A percentile compares a stretch with the other conserved stretches of the same genome.
phyloP scores from a whole-genome alignment of 1,140 invertebrate species.

The Ylistrum balloti region DNA sequence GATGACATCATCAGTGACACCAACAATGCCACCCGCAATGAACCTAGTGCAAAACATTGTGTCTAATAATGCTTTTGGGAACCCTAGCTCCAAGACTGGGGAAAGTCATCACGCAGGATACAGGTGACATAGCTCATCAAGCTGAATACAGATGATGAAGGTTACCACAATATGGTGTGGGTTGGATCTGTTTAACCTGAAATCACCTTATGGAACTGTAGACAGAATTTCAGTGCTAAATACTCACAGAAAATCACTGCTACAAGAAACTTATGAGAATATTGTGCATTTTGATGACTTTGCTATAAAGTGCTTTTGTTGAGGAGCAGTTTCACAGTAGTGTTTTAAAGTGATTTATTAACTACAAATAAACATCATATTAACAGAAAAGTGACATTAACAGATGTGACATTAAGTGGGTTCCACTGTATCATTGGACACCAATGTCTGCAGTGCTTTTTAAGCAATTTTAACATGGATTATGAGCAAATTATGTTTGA shows the following conservation, averaged over 20 bases:
- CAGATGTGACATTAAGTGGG: too few species aligned
- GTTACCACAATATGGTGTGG: background rate
- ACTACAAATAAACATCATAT: background rate
- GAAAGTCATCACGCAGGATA: background rate
- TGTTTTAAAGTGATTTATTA: background rate
- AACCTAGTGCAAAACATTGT: constrained; percentile 27
- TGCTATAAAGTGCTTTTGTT: background rate
- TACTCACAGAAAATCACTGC: background rate
- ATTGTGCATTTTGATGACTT: background rate
- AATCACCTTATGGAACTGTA: background rate
- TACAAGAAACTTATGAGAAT: background rate
- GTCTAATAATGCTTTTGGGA: background rate
- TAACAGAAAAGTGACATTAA: too few species aligned
- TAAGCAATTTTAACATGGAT: too few species aligned
- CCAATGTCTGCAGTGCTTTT: too few species aligned
- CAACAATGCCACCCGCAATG: background rate
- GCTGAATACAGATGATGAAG: background rate
- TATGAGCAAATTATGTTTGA: too few species aligned
- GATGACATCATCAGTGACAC: background rate
- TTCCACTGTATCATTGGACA: too few species aligned
- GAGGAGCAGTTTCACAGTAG: too few species aligned
- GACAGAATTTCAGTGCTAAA: background rate
- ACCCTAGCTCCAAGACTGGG: background rate
- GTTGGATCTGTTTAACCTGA: background rate
- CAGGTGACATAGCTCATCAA: background rate